Conservation (phyloP, 2,113 vertebrate species). For the Aptenodytes forsteri region DNA sequence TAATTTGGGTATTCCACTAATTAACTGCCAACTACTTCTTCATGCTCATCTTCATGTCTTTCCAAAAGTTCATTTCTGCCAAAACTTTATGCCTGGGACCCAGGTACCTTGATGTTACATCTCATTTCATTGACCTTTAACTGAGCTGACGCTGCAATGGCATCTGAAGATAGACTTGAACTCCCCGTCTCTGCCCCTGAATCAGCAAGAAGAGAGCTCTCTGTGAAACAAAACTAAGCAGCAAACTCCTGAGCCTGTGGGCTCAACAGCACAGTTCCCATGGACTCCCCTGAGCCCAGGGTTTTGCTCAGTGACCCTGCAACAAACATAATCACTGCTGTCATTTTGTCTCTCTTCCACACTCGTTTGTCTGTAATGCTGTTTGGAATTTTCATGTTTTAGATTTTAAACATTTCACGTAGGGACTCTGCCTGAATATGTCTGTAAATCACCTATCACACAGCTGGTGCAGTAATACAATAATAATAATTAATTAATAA, state of each 20-base stretch:
- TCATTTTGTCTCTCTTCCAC: neutral
- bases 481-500: slow-evolving; percentile 71
- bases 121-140: neutral
- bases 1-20: neutral
- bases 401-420: slow-evolving; percentile 45
- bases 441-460: slow-evolving; percentile 49
- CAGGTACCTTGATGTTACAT: neutral
- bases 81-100: neutral
- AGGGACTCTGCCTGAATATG: slow-evolving; percentile 18
- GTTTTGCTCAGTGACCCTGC: slow-evolving; percentile 13
- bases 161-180: neutral
- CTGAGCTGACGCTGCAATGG: neutral
- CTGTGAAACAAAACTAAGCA: neutral
- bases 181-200: rapidly evolving
- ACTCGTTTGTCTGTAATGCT: neutral
- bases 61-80: neutral
- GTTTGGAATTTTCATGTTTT: slow-evolving; percentile 33
- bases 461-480: slow-evolving; percentile 38
- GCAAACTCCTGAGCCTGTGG: neutral
- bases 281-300: neutral
- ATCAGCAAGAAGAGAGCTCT: neutral
- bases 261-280: neutral
- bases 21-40: neutral
- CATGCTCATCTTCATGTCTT: neutral
- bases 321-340: neutral